Evolutionary conservation across 1,140 invertebrate genomes (phyloP).

Genomic region (Aphelenchoides avenae): DNA sequence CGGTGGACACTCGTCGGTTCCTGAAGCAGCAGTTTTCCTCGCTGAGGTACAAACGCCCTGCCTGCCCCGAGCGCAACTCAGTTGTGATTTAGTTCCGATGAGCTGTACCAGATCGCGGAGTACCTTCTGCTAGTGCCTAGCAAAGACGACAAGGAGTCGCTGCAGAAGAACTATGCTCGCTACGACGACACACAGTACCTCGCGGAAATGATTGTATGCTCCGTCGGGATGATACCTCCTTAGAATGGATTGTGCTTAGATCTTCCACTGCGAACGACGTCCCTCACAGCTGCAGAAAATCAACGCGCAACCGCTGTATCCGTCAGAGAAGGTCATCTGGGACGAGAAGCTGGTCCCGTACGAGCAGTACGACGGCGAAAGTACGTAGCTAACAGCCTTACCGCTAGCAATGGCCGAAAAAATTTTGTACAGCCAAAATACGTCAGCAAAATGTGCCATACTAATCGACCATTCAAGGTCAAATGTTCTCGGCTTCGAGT

Average conservation of each 20-base stretch:
- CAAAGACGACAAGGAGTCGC: no score
- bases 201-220: constrained; percentile 43
- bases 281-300: constrained; percentile 86
- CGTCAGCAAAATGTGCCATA: no score
- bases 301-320: constrained; percentile 97
- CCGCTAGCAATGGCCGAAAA: no score
- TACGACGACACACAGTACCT: constrained; percentile 27
- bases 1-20: constrained; percentile 79
- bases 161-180: constrained; percentile 22
- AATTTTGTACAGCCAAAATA: no score
- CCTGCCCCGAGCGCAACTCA: constrained; percentile 33
- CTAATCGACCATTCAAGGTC: no score
- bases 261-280: constrained; percentile 79
- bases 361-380: constrained; percentile 92
- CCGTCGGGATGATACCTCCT: constrained; percentile 7
- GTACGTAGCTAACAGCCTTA: constrained; percentile 50
- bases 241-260: constrained; percentile 62
- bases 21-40: constrained; percentile 79
- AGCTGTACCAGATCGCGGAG: constrained; percentile 74
- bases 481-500: no score
- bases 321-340: constrained; percentile 96
- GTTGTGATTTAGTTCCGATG: constrained; percentile 68
- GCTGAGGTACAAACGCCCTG: constrained; percentile 65
- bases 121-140: constrained; percentile 78
- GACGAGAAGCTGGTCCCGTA: constrained; percentile 97